Evolutionary conservation across 2,888 invertebrate genomes (phyloP).

Genomic region (Cephus rjabovi): DNA sequence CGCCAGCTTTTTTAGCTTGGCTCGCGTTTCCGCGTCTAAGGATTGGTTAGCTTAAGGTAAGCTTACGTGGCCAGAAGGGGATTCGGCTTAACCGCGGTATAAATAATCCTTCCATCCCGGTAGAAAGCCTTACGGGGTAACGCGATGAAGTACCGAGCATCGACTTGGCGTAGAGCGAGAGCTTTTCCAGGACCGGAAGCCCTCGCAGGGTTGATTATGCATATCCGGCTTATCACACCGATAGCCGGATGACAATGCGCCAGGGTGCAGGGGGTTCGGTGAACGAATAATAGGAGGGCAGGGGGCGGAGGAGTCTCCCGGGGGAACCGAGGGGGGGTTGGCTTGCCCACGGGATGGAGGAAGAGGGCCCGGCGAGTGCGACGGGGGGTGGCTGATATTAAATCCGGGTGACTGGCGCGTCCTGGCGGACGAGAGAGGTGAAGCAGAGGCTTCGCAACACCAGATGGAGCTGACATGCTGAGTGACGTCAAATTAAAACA

Average conservation of each 20-base stretch:
- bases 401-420: slow-evolving; percentile 61
- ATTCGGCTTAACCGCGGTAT: slow-evolving; percentile 31
- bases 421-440: slow-evolving; percentile 42
- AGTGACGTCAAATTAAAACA: slow-evolving; percentile 65
- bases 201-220: slow-evolving; percentile 35
- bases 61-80: slow-evolving; percentile 30
- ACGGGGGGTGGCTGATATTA: slow-evolving; percentile 57
- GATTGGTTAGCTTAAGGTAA: slow-evolving; percentile 39
- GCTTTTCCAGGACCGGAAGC: slow-evolving; percentile 7
- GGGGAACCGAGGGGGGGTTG: slow-evolving; percentile 17
- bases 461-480: slow-evolving; percentile 63
- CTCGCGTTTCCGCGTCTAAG: slow-evolving; percentile 38
- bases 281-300: background rate
- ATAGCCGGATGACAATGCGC: slow-evolving; percentile 31
- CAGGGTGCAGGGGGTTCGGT: slow-evolving; percentile 10
- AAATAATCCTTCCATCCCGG: slow-evolving; percentile 29
- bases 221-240: slow-evolving; percentile 38
- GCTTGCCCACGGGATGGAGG: slow-evolving; percentile 7
- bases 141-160: slow-evolving; percentile 2
- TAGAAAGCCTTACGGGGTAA: background rate
- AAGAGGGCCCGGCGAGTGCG: slow-evolving; percentile 26
- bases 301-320: slow-evolving; percentile 19
- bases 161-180: slow-evolving; percentile 7
- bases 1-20: slow-evolving; percentile 33
- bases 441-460: slow-evolving; percentile 51